Evolutionary conservation across 1,140 invertebrate species (phyloP).

Genomic region (Formica selysi): DNA sequence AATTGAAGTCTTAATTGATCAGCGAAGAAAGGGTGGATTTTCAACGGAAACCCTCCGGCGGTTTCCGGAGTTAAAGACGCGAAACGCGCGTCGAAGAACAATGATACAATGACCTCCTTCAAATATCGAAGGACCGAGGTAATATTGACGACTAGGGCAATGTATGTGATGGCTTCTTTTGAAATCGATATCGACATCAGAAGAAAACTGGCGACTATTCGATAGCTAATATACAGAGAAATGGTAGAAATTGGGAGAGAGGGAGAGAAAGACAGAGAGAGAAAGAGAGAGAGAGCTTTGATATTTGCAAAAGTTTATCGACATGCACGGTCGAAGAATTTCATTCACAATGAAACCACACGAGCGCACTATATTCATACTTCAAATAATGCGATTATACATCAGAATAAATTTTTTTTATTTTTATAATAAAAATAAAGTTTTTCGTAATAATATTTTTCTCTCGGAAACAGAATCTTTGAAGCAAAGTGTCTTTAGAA

Average conservation of each 20-base stretch:
- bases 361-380: neutral
- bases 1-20: constrained; percentile 3
- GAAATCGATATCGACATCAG: constrained; percentile 18
- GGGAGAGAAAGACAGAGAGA: neutral
- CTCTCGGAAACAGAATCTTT: neutral
- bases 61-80: neutral
- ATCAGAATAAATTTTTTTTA: neutral
- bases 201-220: constrained; percentile 22
- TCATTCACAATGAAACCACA: neutral
- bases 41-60: neutral
- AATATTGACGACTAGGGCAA: constrained; percentile 28
- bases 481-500: neutral
- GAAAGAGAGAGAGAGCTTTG: neutral
- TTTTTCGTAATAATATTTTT: neutral
- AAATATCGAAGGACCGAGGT: neutral
- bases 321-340: neutral
- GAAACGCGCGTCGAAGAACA: neutral
- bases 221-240: constrained; percentile 23
- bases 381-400: neutral
- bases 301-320: constrained; percentile 29
- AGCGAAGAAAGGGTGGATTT: neutral
- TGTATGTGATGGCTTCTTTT: constrained; percentile 2
- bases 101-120: constrained; percentile 16
- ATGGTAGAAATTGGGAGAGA: neutral
- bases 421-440: neutral